Conservation (phyloP, 1,140 invertebrate species). For the Danaus melanippus region DNA sequence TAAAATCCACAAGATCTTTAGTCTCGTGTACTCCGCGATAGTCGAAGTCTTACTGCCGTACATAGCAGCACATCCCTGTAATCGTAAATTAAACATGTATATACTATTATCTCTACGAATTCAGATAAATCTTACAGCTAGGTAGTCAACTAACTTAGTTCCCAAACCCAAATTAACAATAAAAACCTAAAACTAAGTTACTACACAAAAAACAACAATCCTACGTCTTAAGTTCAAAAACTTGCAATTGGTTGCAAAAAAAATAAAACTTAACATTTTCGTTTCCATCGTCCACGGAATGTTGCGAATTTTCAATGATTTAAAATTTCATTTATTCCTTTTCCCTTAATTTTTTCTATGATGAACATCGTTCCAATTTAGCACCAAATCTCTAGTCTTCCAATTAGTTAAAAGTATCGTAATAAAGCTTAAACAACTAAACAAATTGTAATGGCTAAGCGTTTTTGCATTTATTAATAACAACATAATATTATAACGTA, state of each 20-base stretch:
- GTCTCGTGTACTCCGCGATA: slow-evolving; percentile 32
- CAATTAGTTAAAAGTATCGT: slow-evolving; percentile 61
- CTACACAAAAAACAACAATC: slow-evolving; percentile 67
- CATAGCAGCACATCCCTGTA: slow-evolving; percentile 68
- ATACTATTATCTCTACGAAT: slow-evolving; percentile 64
- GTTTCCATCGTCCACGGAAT: slow-evolving; percentile 47
- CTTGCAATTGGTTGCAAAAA: slow-evolving; percentile 61
- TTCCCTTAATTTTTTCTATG: slow-evolving; percentile 47
- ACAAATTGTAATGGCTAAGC: slow-evolving; percentile 65
- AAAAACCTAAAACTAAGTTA: slow-evolving; percentile 63
- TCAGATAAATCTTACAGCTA: slow-evolving; percentile 68
- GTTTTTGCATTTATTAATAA: slow-evolving; percentile 68
- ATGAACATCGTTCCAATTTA: slow-evolving; percentile 64
- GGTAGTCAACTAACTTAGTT: slow-evolving; percentile 66
- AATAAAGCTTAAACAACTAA: slow-evolving; percentile 68
- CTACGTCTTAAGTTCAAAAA: slow-evolving; percentile 46
- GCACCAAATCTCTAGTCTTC: slow-evolving; percentile 70
- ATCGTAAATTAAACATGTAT: slow-evolving; percentile 62
- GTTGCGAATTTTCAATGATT: slow-evolving; percentile 59
- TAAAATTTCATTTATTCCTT: slow-evolving; percentile 32
- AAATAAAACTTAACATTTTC: slow-evolving; percentile 63
- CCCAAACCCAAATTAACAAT: slow-evolving; percentile 71
- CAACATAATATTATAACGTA: slow-evolving; percentile 67
- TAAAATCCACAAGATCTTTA: slow-evolving; percentile 49
- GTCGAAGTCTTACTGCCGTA: slow-evolving; percentile 47